These are phyloP conservation scores for Megalonaias nervosa DNA, from an alignment of 1,140 invertebrate species.

Conservation along the genomic window DNA sequence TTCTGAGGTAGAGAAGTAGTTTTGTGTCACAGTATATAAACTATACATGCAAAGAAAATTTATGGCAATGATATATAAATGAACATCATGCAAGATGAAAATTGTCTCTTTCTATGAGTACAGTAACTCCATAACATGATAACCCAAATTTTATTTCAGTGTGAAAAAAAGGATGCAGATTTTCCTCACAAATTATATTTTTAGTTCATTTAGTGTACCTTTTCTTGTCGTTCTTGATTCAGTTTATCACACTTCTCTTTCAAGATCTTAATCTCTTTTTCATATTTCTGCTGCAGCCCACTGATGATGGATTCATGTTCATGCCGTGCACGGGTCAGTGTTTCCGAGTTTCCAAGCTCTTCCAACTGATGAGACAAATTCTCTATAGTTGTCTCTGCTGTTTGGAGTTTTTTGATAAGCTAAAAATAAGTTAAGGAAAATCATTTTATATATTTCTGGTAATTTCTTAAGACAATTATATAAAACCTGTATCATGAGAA, in stretches of 20 bases:
- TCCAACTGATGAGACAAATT: slow-evolving; percentile 61
- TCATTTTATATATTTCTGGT: background rate
- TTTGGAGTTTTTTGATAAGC: slow-evolving; percentile 61
- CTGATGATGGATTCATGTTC: slow-evolving; percentile 61
- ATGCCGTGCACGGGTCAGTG: slow-evolving; percentile 53
- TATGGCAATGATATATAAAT: background rate
- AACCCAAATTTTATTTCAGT: background rate
- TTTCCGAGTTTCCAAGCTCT: slow-evolving; percentile 63
- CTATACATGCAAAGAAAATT: too few species aligned
- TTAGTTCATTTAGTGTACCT: slow-evolving; percentile 33
- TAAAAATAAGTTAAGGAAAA: slow-evolving; percentile 34
- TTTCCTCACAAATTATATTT: background rate
- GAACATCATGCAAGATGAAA: background rate
- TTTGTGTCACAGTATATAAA: too few species aligned
- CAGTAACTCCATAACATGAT: background rate
- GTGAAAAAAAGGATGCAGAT: background rate
- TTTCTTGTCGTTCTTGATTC: slow-evolving; percentile 42
- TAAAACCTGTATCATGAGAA: too few species aligned
- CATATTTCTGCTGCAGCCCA: slow-evolving; percentile 60
- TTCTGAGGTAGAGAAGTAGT: too few species aligned
- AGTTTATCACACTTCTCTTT: slow-evolving; percentile 60
- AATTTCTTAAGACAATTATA: too few species aligned
- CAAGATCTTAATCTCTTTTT: slow-evolving; percentile 57
- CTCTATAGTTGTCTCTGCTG: slow-evolving; percentile 66
- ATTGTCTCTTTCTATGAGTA: background rate